A percentile compares a stretch with the other conserved stretches of the same genome.
Conservation (phyloP, 2,888 invertebrate genomes). For the Trissoscelio sp. region DNA sequence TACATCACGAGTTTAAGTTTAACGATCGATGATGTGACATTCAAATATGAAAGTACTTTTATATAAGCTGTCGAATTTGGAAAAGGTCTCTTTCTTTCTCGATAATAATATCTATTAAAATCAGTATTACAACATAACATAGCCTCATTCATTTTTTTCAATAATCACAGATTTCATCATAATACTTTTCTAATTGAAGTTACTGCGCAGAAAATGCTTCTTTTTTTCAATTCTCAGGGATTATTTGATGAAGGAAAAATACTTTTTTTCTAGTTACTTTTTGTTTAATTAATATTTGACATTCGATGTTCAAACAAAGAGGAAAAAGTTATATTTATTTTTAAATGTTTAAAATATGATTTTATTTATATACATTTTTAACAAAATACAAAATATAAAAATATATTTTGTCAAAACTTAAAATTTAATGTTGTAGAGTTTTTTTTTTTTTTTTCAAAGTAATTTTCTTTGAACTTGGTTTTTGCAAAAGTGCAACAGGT, state of each 20-base stretch:
- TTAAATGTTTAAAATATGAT: no score
- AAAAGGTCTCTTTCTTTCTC: background rate
- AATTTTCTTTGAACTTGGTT: no score
- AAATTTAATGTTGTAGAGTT: no score
- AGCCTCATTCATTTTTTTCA: background rate
- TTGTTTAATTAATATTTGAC: no score
- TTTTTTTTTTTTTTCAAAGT: no score
- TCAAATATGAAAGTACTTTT: background rate
- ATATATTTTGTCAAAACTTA: no score
- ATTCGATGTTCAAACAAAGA: no score
- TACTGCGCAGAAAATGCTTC: background rate
- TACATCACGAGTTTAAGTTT: background rate
- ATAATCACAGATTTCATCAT: constrained; percentile 5
- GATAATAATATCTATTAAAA: background rate
- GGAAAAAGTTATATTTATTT: no score
- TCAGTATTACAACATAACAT: background rate
- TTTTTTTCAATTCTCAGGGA: background rate
- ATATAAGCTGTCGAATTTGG: background rate
- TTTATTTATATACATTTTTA: no score
- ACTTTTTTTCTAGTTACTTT: background rate
- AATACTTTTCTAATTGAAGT: background rate
- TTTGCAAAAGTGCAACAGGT: background rate
- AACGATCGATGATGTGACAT: background rate
- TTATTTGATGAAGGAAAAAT: background rate
- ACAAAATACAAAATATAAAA: no score